Evolutionary conservation across 2,797 vertebrate species (phyloP).

Genomic region (Sparidentex hasta): DNA sequence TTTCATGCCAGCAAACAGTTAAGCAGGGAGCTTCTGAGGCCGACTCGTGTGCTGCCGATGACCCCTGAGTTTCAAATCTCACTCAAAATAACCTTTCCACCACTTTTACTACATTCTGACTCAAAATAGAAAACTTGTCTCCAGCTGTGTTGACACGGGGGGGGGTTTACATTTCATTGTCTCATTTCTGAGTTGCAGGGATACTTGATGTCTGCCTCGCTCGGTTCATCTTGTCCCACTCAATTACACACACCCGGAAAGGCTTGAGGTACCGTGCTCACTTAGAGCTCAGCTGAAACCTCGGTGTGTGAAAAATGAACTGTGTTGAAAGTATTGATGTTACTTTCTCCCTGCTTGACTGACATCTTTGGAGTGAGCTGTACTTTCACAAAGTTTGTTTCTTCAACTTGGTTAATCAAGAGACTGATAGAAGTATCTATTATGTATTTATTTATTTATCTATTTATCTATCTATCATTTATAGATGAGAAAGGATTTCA

Average conservation of each 20-base stretch:
- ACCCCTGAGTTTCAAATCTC: constrained; percentile 67
- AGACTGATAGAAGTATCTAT: too few relatives aligned
- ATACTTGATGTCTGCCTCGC: constrained; percentile 66
- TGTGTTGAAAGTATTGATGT: constrained; percentile 46
- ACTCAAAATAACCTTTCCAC: constrained; percentile 58
- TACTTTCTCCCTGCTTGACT: constrained; percentile 16
- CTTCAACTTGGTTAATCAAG: not conserved
- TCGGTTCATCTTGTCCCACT: constrained; percentile 66
- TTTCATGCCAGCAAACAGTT: constrained; percentile 2
- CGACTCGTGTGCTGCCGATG: constrained; percentile 8
- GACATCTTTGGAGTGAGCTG: constrained; percentile 11
- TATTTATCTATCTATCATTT: not conserved
- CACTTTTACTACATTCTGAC: constrained; percentile 54
- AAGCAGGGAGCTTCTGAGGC: not conserved
- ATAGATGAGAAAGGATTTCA: not conserved
- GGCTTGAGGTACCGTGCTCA: constrained; percentile 46
- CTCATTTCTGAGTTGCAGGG: constrained; percentile 55
- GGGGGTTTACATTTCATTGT: constrained; percentile 59
- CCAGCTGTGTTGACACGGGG: constrained; percentile 53
- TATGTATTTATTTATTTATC: not conserved
- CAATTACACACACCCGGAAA: constrained; percentile 65
- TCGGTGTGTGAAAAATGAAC: constrained; percentile 55
- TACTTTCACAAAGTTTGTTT: constrained; percentile 28
- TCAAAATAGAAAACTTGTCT: constrained; percentile 66
- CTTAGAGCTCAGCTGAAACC: constrained; percentile 35